Evolutionary conservation across 2,113 vertebrate genomes (phyloP), one percentile per base, ranked within the genome.

Genomic region (Tachycineta bicolor): DNA sequence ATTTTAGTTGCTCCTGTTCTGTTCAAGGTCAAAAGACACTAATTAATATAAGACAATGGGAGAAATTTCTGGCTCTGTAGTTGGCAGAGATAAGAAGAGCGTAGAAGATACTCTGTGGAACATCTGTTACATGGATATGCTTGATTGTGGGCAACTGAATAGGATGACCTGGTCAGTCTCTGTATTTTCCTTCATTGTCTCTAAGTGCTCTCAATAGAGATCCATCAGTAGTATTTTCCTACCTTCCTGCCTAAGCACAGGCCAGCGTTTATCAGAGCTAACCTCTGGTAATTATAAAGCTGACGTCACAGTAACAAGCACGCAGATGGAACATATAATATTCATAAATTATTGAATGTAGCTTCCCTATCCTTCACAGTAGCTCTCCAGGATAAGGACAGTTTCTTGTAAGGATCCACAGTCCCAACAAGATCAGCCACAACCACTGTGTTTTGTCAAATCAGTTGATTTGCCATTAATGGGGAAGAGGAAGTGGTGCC

Each of bases 271-370:
- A 73, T 44, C 85, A 26, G 69, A 68, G 12, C 29, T 94, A 78
- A 79, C 62, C 58, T 91, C 65, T 92, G 41, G 69, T 73, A 93
- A 65, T 85, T 84, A 65, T 41, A 46, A 81, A 91, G 37, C 62
- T 6, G 94, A 53, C 53, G 71, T 71, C 37, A 71, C 49, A 85
- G 55, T 87, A 89, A 76, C 69, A 95, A 84, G 44, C 52, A 87
- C 83, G 75, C 87, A 93, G 83, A 87, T 91, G 77, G 70, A 69
- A 76, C 14, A 24, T 84, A 84, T 26, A 89, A 60, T 94, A 73
- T 65, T 94, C 41, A 94, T 93, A 89, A 93, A 91, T 95, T 94
- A 89, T 65, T 89, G 70, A 94, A 89, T 33, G 33, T 44, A 71
- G 39, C n/a, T 91, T 80, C 83, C 65, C 89, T 44, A 92, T 91